Conservation (phyloP, 2,113 vertebrate genomes). For the Erythrolamprus reginae region DNA sequence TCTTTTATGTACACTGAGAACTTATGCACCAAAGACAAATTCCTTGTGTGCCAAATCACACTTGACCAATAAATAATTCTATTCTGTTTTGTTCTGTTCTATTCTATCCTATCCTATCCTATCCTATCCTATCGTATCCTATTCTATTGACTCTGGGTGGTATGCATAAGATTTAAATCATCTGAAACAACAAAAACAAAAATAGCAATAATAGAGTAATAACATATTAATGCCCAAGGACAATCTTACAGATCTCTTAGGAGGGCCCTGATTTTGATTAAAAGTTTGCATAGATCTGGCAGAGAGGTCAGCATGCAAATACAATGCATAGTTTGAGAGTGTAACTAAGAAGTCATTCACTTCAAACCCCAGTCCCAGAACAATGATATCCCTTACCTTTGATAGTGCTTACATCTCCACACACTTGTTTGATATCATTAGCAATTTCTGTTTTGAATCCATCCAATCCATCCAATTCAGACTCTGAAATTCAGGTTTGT, state of each 20-base stretch:
- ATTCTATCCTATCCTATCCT: too few species aligned
- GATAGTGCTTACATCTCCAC: not conserved
- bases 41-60: too few species aligned
- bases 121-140: too few species aligned
- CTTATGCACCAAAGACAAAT: too few species aligned
- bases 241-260: not conserved
- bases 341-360: not conserved
- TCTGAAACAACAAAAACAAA: not conserved
- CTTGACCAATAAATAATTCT: too few species aligned
- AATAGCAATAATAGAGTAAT: not conserved
- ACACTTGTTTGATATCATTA: not conserved
- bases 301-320: not conserved
- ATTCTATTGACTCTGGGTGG: not conserved
- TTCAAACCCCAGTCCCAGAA: not conserved
- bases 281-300: not conserved
- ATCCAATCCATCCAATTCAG: not conserved
- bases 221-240: not conserved
- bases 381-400: not conserved
- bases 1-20: too few species aligned
- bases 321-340: not conserved
- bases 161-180: not conserved
- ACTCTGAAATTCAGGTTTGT: not conserved
- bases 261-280: not conserved
- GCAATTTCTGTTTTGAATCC: not conserved
- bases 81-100: too few species aligned